phyloP scores from a whole-genome alignment of 64 coral and sea anemone species.

The Hydrozoanthus tunicans region DNA sequence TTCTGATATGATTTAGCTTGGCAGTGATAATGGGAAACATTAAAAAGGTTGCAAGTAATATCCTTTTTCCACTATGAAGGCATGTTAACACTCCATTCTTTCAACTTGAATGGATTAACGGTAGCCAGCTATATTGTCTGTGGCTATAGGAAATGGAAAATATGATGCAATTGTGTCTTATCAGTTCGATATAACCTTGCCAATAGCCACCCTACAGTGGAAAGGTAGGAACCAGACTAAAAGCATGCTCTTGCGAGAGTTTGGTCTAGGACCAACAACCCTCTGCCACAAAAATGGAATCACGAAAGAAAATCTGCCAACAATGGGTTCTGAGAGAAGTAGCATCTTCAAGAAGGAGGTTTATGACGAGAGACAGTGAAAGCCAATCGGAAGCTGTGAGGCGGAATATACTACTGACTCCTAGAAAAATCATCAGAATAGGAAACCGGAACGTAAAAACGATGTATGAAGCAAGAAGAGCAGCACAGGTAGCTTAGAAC shows the following conservation, averaged over 20 bases:
- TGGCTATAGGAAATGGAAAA: not conserved
- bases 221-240: not conserved
- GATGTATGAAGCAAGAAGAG: slow-evolving; percentile 10
- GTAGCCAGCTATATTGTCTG: not conserved
- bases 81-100: too few species aligned
- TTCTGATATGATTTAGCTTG: slow-evolving; percentile 9
- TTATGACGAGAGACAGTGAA: slow-evolving; percentile 26
- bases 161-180: not conserved
- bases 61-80: slow-evolving; percentile 5
- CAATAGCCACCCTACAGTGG: not conserved
- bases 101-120: not conserved
- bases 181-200: not conserved
- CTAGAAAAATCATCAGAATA: slow-evolving; percentile 34
- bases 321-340: not conserved
- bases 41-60: slow-evolving; percentile 5
- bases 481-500: slow-evolving; percentile 17
- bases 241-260: not conserved
- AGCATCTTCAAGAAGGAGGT: not conserved
- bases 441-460: not conserved
- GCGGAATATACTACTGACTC: slow-evolving; percentile 25
- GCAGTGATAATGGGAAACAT: not conserved
- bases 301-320: not conserved
- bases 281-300: not conserved
- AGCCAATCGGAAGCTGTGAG: slow-evolving; percentile 5
- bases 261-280: not conserved